A percentile compares a stretch with the other conserved stretches of the same genome.
phyloP scores from a whole-genome alignment of 2,888 invertebrate species.

The Apotomis betuletana region DNA sequence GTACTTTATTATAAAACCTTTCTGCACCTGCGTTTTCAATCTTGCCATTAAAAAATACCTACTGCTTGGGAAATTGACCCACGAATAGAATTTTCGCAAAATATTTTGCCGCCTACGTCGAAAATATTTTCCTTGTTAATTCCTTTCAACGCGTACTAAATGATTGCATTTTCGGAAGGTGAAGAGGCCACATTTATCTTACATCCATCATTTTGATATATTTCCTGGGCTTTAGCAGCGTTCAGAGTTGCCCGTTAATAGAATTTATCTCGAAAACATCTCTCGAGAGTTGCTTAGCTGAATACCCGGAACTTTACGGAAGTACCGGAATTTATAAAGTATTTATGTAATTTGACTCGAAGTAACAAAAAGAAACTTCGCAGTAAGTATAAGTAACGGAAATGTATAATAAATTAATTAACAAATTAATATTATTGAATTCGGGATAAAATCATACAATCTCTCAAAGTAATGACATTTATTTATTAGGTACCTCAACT shows the following conservation, averaged over 20 bases:
- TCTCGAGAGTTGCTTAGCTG: slow-evolving; percentile 26
- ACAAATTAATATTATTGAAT: no score
- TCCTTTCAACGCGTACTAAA: slow-evolving; percentile 30
- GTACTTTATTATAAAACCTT: no score
- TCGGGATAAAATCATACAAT: no score
- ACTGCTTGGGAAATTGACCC: no score
- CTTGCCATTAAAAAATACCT: no score
- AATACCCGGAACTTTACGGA: slow-evolving; percentile 4
- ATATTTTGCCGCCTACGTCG: slow-evolving; percentile 2
- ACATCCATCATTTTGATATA: slow-evolving; percentile 42
- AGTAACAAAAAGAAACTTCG: slow-evolving; percentile 1
- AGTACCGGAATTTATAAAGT: slow-evolving; percentile 16
- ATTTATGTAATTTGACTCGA: slow-evolving; percentile 17
- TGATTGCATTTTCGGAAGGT: slow-evolving; percentile 39
- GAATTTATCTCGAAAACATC: slow-evolving; percentile 36
- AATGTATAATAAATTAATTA: no score
- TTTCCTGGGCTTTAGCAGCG: slow-evolving; percentile 31
- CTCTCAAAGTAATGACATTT: no score
- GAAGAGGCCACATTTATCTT: slow-evolving; percentile 42
- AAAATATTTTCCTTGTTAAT: slow-evolving; percentile 35
- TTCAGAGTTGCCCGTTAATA: slow-evolving; percentile 40
- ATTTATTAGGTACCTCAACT: no score
- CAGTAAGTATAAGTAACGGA: no score
- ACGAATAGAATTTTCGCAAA: neutral
- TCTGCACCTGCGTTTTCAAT: no score